Evolutionary conservation across 1,140 invertebrate genomes (phyloP).

Genomic region (Cardiocondyla obscurior): DNA sequence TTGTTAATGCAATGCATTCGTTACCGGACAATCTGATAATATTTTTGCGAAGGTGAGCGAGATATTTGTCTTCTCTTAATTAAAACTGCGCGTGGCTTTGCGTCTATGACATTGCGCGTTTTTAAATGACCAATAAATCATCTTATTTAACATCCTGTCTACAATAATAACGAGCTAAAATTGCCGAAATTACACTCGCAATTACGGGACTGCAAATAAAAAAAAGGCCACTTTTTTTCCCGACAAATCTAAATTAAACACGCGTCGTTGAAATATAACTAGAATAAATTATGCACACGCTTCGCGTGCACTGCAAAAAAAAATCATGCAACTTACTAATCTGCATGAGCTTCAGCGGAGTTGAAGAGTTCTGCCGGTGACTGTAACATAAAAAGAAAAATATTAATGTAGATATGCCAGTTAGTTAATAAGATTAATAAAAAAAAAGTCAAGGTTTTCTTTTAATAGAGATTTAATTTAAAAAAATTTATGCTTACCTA

Average conservation of each 20-base stretch:
- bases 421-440: too few species aligned
- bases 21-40: neutral
- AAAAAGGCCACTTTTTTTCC: neutral
- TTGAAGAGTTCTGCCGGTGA: too few species aligned
- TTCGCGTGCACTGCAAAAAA: too few species aligned
- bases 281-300: too few species aligned
- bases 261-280: slow-evolving; percentile 9
- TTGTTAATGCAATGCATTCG: slow-evolving; percentile 2
- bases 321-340: too few species aligned
- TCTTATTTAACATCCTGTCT: neutral
- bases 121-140: neutral
- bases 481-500: too few species aligned
- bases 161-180: neutral
- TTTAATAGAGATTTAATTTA: too few species aligned
- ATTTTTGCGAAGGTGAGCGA: neutral
- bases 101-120: neutral
- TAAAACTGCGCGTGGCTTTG: neutral
- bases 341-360: too few species aligned
- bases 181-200: neutral
- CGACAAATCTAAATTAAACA: neutral
- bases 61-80: neutral
- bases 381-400: too few species aligned
- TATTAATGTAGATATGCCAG: too few species aligned
- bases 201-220: neutral
- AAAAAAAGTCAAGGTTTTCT: too few species aligned